phyloP scores from a whole-genome alignment of 2,113 vertebrate species.

The Zapornia atra region DNA sequence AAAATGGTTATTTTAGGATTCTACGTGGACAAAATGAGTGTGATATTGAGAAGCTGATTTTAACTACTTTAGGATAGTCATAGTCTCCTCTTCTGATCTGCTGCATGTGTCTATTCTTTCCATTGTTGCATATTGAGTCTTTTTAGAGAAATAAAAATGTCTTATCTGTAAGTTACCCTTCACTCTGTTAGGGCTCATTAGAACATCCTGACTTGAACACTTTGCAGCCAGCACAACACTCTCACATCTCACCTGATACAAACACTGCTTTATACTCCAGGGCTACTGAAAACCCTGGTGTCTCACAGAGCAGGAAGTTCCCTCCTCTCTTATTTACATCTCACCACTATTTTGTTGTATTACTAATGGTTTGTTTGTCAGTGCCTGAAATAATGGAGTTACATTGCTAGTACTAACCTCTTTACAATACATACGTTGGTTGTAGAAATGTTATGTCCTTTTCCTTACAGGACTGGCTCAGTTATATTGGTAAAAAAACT shows the following conservation, averaged over 20 bases:
- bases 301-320: not conserved
- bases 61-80: slow-evolving; percentile 71
- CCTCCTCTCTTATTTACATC: not conserved
- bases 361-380: not conserved
- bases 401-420: not conserved
- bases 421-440: not conserved
- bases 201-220: not conserved
- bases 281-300: not conserved
- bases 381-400: not conserved
- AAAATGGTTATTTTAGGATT: slow-evolving; percentile 82
- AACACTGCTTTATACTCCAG: not conserved
- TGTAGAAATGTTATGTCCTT: not conserved
- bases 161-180: not conserved
- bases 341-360: not conserved
- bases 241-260: not conserved
- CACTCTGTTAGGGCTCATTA: not conserved
- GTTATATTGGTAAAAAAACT: not conserved
- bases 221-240: not conserved
- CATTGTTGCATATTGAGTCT: not conserved
- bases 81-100: not conserved
- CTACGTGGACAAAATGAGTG: slow-evolving; percentile 81
- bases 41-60: slow-evolving; percentile 81
- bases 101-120: not conserved
- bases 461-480: not conserved
- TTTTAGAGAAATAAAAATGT: not conserved